Evolutionary conservation across 2,113 vertebrate species (phyloP), one percentile per base, ranked within the genome.

Genomic region (Otocyon megalotis): DNA sequence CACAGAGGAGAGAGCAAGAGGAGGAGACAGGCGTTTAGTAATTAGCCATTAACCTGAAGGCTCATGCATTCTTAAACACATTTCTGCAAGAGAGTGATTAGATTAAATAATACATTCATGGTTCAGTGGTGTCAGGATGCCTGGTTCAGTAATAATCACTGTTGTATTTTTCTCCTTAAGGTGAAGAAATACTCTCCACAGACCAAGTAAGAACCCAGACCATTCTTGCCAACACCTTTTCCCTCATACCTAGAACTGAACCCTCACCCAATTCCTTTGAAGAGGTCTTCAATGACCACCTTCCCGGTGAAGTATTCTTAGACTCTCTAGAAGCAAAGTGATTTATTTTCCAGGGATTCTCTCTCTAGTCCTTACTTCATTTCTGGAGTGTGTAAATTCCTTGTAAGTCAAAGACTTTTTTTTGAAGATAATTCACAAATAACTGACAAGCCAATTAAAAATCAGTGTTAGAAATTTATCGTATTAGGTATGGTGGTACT

Each of bases 71-170:
- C 67, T 89, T 98, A 96, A 98, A 96, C 90, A 98, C 88, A 96
- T 98, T 99, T 90, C 84, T 98, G 95, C 92, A 98, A 71, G 67
- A 97, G 0, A 97, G 62, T 95, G 98, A 98, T 98, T 97, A 98
- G 87, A 77, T 97, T 98, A 99, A 97, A 58, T 92, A 97, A 97
- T 72, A 97, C 93, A 93, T 63, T 91, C 95, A 74, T 2, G 17
- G 35, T 93, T 98, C n/a, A 12, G 74, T 77, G 69, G 71, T 58
- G 15, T 90, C 14, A 91, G 30, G 65, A 53, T 84, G 58, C 93
- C 94, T 97, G 90, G 54, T 94, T 97, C 79, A 82, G 94, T 87
- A 97, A 96, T 85, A 60, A 98, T 69, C 0, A 0, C 9, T 28
- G 60, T 60, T 35, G 13, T 79, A 63, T 62, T 89, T 60, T 93